Conservation (phyloP, 1,140 invertebrate species). For the Chrysopa pallens region DNA sequence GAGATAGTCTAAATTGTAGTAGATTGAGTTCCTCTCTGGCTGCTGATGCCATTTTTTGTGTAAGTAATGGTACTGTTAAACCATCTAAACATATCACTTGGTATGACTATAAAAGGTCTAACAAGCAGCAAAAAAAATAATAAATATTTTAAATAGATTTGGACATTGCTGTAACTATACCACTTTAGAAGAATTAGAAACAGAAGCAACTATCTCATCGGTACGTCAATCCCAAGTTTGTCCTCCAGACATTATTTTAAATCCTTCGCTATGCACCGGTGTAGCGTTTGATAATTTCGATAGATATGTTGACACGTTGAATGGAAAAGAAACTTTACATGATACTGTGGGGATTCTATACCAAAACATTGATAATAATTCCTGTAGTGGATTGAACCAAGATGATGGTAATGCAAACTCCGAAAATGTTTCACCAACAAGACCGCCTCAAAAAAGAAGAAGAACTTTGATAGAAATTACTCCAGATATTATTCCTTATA, state of each 20-base stretch:
- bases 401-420: too few relatives aligned
- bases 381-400: too few relatives aligned
- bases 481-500: too few relatives aligned
- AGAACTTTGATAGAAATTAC: too few relatives aligned
- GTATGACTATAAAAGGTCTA: conserved; percentile 1
- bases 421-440: too few relatives aligned
- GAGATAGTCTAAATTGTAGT: too few relatives aligned
- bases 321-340: neutral
- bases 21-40: too few relatives aligned
- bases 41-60: too few relatives aligned
- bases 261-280: neutral
- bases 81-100: too few relatives aligned
- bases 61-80: too few relatives aligned
- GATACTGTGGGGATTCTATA: neutral
- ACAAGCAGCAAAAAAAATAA: conserved; percentile 5
- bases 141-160: conserved; percentile 4
- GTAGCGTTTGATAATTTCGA: neutral
- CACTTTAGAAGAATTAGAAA: conserved; percentile 4
- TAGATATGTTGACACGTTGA: neutral
- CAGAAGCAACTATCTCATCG: conserved; percentile 1
- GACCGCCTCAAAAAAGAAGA: too few relatives aligned
- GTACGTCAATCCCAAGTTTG: neutral
- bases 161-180: conserved; percentile 3
- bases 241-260: conserved; percentile 2
- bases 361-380: neutral